Percentiles rank a stretch among this genome's conserved stretches.
Evolutionary conservation across 2,797 vertebrate species (phyloP).

Genomic region (Enteromius treurensis): DNA sequence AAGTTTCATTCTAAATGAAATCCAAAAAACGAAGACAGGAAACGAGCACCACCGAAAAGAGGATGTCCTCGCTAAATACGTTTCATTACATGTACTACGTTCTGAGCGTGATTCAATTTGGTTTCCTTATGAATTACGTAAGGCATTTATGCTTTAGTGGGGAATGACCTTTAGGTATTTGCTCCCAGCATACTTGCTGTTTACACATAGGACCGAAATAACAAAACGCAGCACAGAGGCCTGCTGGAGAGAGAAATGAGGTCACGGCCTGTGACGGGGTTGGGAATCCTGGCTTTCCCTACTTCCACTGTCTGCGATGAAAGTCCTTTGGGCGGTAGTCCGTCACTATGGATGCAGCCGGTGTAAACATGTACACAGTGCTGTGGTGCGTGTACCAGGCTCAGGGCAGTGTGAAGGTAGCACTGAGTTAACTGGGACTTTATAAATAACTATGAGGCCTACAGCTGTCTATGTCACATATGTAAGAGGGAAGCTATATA

Average conservation of each 20-base stretch:
- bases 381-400: conserved; percentile 38
- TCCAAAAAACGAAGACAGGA: not conserved
- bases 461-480: conserved; percentile 54
- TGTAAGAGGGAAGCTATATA: conserved; percentile 59
- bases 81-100: conserved; percentile 4
- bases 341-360: conserved; percentile 61
- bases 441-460: conserved; percentile 70
- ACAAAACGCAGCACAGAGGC: conserved; percentile 37
- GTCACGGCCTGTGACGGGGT: conserved; percentile 57
- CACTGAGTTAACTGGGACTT: conserved; percentile 55
- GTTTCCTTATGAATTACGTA: conserved; percentile 38
- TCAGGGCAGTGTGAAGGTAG: conserved; percentile 37
- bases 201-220: conserved; percentile 56
- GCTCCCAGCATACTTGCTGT: conserved; percentile 5
- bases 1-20: not conserved
- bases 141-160: conserved; percentile 26
- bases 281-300: conserved; percentile 64
- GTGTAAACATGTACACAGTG: conserved; percentile 72
- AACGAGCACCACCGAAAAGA: not conserved
- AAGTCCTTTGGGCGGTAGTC: conserved; percentile 60
- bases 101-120: not conserved
- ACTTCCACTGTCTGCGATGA: conserved; percentile 53
- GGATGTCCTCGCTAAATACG: not conserved
- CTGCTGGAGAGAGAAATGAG: conserved; percentile 55
- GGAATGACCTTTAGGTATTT: conserved; percentile 31